Percentiles rank a stretch among this genome's conserved stretches.
Evolutionary conservation across 1,140 invertebrate species (phyloP).

Genomic region (Steinernema feltiae): DNA sequence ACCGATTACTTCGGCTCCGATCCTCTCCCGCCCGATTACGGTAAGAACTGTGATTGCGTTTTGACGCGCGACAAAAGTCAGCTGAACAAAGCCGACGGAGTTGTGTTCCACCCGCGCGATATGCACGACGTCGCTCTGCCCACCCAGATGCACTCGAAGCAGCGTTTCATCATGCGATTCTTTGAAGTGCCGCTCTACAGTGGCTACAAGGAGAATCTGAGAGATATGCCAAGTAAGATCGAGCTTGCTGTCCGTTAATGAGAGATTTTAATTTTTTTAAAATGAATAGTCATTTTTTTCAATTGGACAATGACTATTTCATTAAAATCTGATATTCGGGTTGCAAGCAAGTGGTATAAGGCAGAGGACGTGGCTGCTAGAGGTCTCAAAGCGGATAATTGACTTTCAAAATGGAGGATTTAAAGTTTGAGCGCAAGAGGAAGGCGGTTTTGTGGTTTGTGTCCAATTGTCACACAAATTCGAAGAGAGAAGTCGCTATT

Average conservation of each 20-base stretch:
- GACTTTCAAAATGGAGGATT: background rate
- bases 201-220: background rate
- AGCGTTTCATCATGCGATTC: background rate
- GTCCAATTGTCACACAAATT: constrained; percentile 37
- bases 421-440: background rate
- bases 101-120: background rate
- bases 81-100: background rate
- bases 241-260: background rate
- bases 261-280: background rate
- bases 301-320: constrained; percentile 66
- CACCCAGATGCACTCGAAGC: background rate
- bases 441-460: constrained; percentile 37
- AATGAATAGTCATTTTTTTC: constrained; percentile 59
- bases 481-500: constrained; percentile 39
- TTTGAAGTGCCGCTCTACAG: background rate
- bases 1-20: background rate
- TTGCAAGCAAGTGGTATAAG: constrained; percentile 32
- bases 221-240: background rate
- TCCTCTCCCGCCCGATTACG: background rate
- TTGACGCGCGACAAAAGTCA: background rate
- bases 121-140: background rate
- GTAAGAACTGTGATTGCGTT: background rate
- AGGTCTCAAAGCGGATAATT: background rate
- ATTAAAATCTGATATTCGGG: constrained; percentile 56
- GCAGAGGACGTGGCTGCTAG: background rate